Conservation (phyloP, 2,797 vertebrate species). For the Malurus leucopterus region DNA sequence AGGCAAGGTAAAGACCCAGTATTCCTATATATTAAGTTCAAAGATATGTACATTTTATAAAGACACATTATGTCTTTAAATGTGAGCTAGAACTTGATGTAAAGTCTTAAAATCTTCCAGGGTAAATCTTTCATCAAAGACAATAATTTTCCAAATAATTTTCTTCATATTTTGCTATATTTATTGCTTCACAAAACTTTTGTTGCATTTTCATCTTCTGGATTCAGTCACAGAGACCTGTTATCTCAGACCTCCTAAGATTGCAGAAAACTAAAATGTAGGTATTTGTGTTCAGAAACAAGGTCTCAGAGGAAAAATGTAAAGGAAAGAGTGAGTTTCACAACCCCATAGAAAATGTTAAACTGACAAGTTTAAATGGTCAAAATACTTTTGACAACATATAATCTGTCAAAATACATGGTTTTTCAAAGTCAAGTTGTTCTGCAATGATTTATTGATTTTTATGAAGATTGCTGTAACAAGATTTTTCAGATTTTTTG, state of each 20-base stretch:
- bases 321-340: background rate
- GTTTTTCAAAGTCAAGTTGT: background rate
- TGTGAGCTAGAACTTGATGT: background rate
- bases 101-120: background rate
- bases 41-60: background rate
- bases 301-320: accelerated
- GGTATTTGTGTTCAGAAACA: background rate
- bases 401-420: background rate
- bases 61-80: background rate
- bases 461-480: background rate
- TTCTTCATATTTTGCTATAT: background rate
- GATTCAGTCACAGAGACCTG: background rate
- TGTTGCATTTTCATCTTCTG: background rate
- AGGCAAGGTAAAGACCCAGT: background rate
- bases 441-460: conserved; percentile 19
- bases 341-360: background rate
- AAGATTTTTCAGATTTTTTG: background rate
- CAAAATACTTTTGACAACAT: background rate
- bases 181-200: background rate
- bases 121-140: background rate
- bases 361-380: background rate
- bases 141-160: background rate
- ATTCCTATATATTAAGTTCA: background rate
- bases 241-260: background rate
- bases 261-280: background rate